Evolutionary conservation across 2,888 invertebrate species (phyloP).

Genomic region (Cyclophora albipunctata): DNA sequence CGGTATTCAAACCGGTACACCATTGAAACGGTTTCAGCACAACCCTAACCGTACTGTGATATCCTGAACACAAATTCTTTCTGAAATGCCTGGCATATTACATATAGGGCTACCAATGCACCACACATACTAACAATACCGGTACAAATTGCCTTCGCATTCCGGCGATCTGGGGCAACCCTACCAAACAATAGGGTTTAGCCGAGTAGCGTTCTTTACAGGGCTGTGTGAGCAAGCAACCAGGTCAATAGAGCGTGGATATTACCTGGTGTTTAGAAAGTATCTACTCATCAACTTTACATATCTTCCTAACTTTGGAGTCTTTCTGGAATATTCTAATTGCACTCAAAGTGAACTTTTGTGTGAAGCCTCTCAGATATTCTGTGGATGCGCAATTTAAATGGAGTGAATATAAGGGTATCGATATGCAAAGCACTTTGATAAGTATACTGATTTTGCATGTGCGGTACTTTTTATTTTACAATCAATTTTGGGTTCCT

Average conservation of each 20-base stretch:
- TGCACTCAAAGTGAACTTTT: conserved; percentile 3
- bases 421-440: conserved; percentile 13
- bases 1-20: too few relatives aligned
- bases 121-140: conserved; percentile 57
- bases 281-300: too few relatives aligned
- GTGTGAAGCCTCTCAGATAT: conserved; percentile 15
- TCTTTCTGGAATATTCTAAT: conserved; percentile 7
- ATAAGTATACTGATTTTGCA: neutral
- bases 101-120: conserved; percentile 21
- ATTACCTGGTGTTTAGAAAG: conserved; percentile 35
- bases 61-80: conserved; percentile 3
- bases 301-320: neutral
- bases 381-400: conserved; percentile 23
- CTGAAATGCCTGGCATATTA: conserved; percentile 7
- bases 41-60: too few relatives aligned
- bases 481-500: too few relatives aligned
- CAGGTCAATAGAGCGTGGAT: conserved; percentile 57
- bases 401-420: conserved; percentile 14
- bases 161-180: conserved; percentile 58
- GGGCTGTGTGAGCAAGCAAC: conserved; percentile 46
- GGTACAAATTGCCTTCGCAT: conserved; percentile 66
- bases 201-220: conserved; percentile 52
- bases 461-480: too few relatives aligned
- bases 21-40: too few relatives aligned
- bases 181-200: conserved; percentile 53